These are phyloP conservation scores for Xyrauchen texanus DNA, from an alignment of 2,113 vertebrate species.

Conservation along the genomic window DNA sequence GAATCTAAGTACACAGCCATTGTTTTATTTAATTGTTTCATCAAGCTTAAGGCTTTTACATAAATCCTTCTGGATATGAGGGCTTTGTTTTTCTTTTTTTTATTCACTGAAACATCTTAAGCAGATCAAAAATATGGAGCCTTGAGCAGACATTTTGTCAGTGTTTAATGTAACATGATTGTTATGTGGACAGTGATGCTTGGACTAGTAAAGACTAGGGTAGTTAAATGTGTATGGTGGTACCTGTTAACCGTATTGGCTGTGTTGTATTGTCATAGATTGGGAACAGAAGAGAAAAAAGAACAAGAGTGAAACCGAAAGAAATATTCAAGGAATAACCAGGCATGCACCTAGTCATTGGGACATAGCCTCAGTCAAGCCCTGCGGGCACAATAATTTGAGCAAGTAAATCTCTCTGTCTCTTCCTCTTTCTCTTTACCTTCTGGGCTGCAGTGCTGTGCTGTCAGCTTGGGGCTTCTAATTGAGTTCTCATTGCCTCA, in stretches of 20 bases:
- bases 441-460: conserved; percentile 62
- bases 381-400: conserved; percentile 75
- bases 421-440: conserved; percentile 44
- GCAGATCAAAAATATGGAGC: not conserved
- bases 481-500: conserved; percentile 82
- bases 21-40: conserved; percentile 28
- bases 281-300: not conserved
- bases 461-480: conserved; percentile 85
- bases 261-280: too few relatives aligned
- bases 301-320: conserved; percentile 1
- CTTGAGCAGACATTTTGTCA: not conserved
- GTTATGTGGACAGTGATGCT: not conserved
- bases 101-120: not conserved
- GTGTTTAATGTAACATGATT: not conserved
- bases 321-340: conserved; percentile 27
- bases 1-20: not conserved
- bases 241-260: too few relatives aligned
- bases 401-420: conserved; percentile 57
- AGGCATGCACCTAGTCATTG: conserved; percentile 52
- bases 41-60: conserved; percentile 32
- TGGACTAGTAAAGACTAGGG: too few relatives aligned
- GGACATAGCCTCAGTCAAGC: conserved; percentile 62
- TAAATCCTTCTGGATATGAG: conserved; percentile 21
- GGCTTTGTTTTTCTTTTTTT: not conserved
- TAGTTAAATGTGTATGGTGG: too few relatives aligned